Evolutionary conservation across 2,113 vertebrate genomes (phyloP).

Genomic region (Psilopogon haemacephalus): DNA sequence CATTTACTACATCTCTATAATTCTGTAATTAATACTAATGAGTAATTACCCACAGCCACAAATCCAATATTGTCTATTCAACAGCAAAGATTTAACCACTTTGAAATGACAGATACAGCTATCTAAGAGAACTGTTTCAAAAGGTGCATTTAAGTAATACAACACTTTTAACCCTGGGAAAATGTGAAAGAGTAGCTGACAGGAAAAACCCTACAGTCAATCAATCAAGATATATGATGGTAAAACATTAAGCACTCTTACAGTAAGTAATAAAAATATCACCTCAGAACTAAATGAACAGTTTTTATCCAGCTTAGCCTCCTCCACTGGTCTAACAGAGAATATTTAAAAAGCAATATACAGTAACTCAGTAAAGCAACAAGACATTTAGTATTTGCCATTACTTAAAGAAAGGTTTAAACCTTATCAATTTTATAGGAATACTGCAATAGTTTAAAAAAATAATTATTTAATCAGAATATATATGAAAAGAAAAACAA

Average conservation of each 20-base stretch:
- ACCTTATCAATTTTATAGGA: neutral
- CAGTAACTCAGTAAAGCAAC: neutral
- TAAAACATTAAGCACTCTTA: neutral
- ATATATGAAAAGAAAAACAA: neutral
- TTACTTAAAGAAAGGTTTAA: neutral
- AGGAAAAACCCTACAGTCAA: neutral
- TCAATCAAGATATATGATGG: neutral
- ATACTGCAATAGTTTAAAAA: neutral
- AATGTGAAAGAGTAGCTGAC: neutral
- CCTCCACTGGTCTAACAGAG: neutral
- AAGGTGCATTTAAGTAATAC: neutral
- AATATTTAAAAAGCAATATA: neutral
- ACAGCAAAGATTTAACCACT: neutral
- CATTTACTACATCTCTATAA: neutral
- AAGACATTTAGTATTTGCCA: neutral
- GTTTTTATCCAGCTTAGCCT: neutral
- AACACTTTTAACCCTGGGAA: neutral
- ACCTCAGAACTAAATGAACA: neutral
- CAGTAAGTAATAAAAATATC: neutral
- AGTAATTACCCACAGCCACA: neutral
- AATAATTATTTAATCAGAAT: neutral
- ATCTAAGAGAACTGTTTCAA: neutral
- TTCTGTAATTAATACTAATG: neutral
- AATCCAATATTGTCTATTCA: neutral
- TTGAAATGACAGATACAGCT: neutral